Evolutionary conservation across 2,888 invertebrate genomes (phyloP).

Genomic region (Hirudinaria manillensis): DNA sequence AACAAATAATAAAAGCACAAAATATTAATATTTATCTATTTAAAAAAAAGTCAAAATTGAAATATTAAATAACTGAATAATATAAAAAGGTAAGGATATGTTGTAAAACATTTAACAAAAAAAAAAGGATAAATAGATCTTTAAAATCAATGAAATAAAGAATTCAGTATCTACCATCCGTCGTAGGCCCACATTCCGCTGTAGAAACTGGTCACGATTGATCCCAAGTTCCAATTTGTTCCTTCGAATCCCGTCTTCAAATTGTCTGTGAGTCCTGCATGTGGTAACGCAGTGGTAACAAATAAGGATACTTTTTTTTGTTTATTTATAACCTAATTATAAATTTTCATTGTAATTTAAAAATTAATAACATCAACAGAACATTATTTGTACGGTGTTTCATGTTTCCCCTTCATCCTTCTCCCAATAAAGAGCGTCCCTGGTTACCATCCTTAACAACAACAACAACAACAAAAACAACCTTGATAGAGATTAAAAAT

Average conservation of each 20-base stretch:
- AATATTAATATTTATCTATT: background rate
- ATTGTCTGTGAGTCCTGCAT: constrained; percentile 57
- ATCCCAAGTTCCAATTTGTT: constrained; percentile 68
- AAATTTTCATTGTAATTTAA: too few relatives aligned
- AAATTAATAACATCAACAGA: too few relatives aligned
- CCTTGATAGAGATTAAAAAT: constrained; percentile 17
- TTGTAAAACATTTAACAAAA: background rate
- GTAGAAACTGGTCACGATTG: constrained; percentile 87
- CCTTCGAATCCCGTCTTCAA: constrained; percentile 75
- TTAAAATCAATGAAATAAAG: background rate
- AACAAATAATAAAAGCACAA: background rate
- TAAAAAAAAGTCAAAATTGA: background rate
- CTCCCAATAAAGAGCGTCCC: too few relatives aligned
- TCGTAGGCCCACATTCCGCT: constrained; percentile 88
- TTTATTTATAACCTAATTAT: too few relatives aligned
- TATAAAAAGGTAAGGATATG: background rate
- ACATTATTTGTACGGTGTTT: too few relatives aligned
- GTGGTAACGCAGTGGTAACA: background rate
- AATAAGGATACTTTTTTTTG: background rate
- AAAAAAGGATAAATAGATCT: background rate
- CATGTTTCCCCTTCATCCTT: too few relatives aligned
- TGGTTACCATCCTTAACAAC: too few relatives aligned
- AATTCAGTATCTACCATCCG: constrained; percentile 64
- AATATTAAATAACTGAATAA: background rate
- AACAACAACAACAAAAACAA: background rate